Percentiles rank a stretch among this genome's conserved stretches.
Evolutionary conservation across 1,140 invertebrate genomes (phyloP).

Genomic region (Streblospio benedicti): DNA sequence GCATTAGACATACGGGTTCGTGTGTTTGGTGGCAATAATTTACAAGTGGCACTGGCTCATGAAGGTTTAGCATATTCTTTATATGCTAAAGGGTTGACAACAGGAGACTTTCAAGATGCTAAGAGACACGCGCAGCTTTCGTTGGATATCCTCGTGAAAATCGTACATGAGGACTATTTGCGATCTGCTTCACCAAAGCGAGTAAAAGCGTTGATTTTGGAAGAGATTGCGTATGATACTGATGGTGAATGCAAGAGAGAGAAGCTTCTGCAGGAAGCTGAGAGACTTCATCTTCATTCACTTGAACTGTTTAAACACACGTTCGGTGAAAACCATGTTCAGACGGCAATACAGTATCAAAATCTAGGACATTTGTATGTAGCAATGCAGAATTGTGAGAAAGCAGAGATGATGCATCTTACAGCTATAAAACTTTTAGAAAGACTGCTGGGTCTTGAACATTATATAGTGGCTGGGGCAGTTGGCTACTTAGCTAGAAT

Average conservation of each 20-base stretch:
- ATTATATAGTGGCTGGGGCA: conserved; percentile 85
- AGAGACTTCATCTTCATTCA: conserved; percentile 70
- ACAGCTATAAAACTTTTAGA: conserved; percentile 86
- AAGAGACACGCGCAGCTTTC: conserved; percentile 71
- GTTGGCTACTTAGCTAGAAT: conserved; percentile 83
- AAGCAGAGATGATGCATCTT: conserved; percentile 81
- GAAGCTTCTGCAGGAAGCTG: conserved; percentile 56
- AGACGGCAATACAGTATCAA: conserved; percentile 89
- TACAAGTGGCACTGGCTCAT: conserved; percentile 74
- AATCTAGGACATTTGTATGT: conserved; percentile 85
- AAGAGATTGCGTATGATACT: conserved; percentile 83
- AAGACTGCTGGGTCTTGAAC: conserved; percentile 69
- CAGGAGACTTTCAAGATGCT: conserved; percentile 23
- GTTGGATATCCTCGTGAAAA: conserved; percentile 67
- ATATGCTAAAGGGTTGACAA: conserved; percentile 84
- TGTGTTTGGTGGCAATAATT: conserved; percentile 74
- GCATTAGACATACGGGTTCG: conserved; percentile 64
- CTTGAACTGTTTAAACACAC: conserved; percentile 64
- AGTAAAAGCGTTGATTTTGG: conserved; percentile 81
- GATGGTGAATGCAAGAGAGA: conserved; percentile 40
- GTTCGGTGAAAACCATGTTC: conserved; percentile 84
- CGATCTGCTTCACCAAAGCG: conserved; percentile 78
- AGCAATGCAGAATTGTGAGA: conserved; percentile 75
- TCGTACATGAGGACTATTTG: conserved; percentile 71
- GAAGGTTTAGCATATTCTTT: conserved; percentile 85